Evolutionary conservation across 1,140 invertebrate genomes (phyloP).

Genomic region (Bombus pyrosoma): DNA sequence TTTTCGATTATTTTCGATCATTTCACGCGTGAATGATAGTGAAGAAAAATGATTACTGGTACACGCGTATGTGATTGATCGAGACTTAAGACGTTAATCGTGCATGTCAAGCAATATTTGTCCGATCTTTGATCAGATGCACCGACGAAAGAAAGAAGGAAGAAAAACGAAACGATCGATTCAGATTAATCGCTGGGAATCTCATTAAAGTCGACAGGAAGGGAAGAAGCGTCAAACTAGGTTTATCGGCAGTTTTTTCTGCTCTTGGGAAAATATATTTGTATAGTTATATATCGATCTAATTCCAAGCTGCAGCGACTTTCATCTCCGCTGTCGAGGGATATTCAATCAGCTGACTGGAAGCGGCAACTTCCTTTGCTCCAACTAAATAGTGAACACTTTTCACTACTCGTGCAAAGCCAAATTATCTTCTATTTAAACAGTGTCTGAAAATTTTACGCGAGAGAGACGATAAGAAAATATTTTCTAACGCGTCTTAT

Average conservation of each 20-base stretch:
- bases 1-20: slow-evolving; percentile 3
- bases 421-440: slow-evolving; percentile 36
- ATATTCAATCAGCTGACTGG: slow-evolving; percentile 65
- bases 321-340: slow-evolving; percentile 62
- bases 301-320: slow-evolving; percentile 39
- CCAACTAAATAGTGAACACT: slow-evolving; percentile 42
- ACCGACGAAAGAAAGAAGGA: not conserved
- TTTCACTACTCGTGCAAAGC: slow-evolving; percentile 18
- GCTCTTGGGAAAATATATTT: slow-evolving; percentile 38
- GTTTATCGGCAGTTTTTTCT: slow-evolving; percentile 29
- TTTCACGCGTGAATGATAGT: slow-evolving; percentile 27
- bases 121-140: not conserved
- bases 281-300: slow-evolving; percentile 53
- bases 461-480: not conserved
- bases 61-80: slow-evolving; percentile 47
- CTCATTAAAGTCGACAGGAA: slow-evolving; percentile 45
- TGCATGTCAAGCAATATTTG: not conserved
- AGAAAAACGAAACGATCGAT: slow-evolving; percentile 8
- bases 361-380: slow-evolving; percentile 53
- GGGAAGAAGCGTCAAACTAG: slow-evolving; percentile 16
- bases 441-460: too few relatives aligned
- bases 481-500: not conserved
- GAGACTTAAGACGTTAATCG: slow-evolving; percentile 21
- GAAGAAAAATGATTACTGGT: slow-evolving; percentile 42
- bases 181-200: slow-evolving; percentile 39